phyloP scores from a whole-genome alignment of 2,888 invertebrate genomes.

The Agrilus cyanescens region DNA sequence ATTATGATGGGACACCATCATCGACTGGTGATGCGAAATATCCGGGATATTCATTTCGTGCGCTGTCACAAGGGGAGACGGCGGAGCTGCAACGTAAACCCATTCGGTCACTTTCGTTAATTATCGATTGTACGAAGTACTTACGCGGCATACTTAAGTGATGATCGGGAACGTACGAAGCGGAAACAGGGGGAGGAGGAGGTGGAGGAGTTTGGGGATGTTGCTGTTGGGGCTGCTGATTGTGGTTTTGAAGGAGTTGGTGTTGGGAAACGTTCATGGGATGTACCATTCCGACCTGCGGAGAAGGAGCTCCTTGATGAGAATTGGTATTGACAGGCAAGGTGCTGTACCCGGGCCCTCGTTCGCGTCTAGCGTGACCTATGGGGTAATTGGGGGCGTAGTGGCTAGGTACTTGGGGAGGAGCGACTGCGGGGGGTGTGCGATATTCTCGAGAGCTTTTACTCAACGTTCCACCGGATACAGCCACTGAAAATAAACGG shows the following conservation, averaged over 20 bases:
- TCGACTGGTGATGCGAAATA: slow-evolving; percentile 25
- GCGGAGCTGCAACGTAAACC: slow-evolving; percentile 52
- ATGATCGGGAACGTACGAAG: slow-evolving; percentile 41
- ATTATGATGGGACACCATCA: slow-evolving; percentile 32
- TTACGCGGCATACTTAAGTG: slow-evolving; percentile 74
- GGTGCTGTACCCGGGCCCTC: slow-evolving; percentile 69
- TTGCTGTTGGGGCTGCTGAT: slow-evolving; percentile 27
- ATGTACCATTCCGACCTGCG: slow-evolving; percentile 74
- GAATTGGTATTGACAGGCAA: slow-evolving; percentile 53
- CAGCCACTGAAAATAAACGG: slow-evolving; percentile 16
- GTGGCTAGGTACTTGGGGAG: slow-evolving; percentile 93
- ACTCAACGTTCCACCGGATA: slow-evolving; percentile 45
- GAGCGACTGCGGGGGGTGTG: slow-evolving; percentile 92
- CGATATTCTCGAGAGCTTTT: slow-evolving; percentile 70
- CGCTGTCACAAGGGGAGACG: slow-evolving; percentile 58
- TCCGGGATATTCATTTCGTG: slow-evolving; percentile 43
- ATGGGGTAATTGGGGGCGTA: slow-evolving; percentile 92
- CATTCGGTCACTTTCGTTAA: not conserved
- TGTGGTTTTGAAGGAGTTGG: slow-evolving; percentile 35
- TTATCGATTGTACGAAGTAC: slow-evolving; percentile 32
- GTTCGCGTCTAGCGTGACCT: slow-evolving; percentile 57
- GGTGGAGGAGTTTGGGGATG: slow-evolving; percentile 49
- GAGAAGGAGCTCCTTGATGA: slow-evolving; percentile 26
- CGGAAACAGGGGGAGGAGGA: slow-evolving; percentile 46
- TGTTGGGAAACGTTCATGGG: slow-evolving; percentile 44